phyloP scores from a whole-genome alignment of 2,888 invertebrate species.

The Mesorhabditis sp. region DNA sequence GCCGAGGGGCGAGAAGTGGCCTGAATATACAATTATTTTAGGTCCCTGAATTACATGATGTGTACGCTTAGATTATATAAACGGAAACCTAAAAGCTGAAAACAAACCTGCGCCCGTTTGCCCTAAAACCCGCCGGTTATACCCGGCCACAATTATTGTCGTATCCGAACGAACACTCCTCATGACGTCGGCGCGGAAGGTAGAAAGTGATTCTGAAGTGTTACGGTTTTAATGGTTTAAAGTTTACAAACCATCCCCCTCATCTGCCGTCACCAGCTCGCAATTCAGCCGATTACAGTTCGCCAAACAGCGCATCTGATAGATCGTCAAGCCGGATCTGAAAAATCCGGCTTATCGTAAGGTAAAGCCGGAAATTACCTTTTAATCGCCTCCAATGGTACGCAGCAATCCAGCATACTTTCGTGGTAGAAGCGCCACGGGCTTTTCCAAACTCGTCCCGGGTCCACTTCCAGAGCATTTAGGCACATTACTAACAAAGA shows the following conservation, averaged over 20 bases:
- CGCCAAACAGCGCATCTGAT: slow-evolving; percentile 59
- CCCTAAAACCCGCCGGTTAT: slow-evolving; percentile 55
- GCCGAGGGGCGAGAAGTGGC: slow-evolving; percentile 59
- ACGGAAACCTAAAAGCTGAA: neutral
- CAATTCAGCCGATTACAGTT: slow-evolving; percentile 58
- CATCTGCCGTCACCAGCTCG: slow-evolving; percentile 23
- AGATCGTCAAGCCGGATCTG: slow-evolving; percentile 57
- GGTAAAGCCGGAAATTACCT: slow-evolving; percentile 15
- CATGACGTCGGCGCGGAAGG: slow-evolving; percentile 28
- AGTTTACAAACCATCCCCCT: slow-evolving; percentile 13
- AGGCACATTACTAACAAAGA: slow-evolving; percentile 51
- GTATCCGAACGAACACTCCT: slow-evolving; percentile 39
- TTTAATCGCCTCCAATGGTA: slow-evolving; percentile 53
- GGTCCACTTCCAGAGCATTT: slow-evolving; percentile 60
- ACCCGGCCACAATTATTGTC: slow-evolving; percentile 55
- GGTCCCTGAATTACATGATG: too few relatives aligned
- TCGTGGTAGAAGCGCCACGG: slow-evolving; percentile 62
- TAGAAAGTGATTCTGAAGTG: slow-evolving; percentile 25
- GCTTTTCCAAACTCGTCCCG: slow-evolving; percentile 57
- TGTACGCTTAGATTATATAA: too few relatives aligned
- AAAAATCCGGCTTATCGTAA: slow-evolving; percentile 9
- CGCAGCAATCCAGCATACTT: slow-evolving; percentile 61
- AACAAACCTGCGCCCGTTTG: slow-evolving; percentile 59
- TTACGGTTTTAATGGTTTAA: neutral
- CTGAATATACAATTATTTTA: slow-evolving; percentile 8